Evolutionary conservation across 2,888 invertebrate species (phyloP).

Genomic region (Lottia gigantea): DNA sequence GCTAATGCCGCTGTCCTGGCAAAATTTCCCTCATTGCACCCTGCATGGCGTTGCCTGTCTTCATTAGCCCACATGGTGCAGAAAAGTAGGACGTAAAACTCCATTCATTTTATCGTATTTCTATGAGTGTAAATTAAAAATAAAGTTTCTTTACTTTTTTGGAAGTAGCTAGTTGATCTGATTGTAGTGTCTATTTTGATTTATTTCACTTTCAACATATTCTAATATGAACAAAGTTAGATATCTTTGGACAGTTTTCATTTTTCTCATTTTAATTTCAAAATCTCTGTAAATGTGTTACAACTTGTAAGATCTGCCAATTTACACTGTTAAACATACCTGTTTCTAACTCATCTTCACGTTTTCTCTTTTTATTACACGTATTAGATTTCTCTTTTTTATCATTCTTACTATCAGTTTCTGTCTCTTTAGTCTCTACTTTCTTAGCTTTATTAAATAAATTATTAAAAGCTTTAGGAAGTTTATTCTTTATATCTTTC

Average conservation of each 20-base stretch:
- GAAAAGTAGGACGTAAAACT: too few relatives aligned
- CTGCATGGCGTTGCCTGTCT: too few relatives aligned
- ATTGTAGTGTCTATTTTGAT: too few relatives aligned
- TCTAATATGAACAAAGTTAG: background rate
- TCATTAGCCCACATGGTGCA: too few relatives aligned
- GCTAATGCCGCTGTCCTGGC: too few relatives aligned
- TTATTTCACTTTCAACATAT: too few relatives aligned
- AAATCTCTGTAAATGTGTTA: too few relatives aligned
- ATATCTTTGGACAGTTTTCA: too few relatives aligned
- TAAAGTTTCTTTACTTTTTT: background rate
- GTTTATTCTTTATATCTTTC: conserved; percentile 25
- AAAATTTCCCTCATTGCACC: too few relatives aligned
- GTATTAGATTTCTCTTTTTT: background rate
- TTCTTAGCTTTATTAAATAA: conserved; percentile 46
- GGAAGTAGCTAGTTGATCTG: background rate
- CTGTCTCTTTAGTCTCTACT: conserved; percentile 32
- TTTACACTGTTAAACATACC: conserved; percentile 3
- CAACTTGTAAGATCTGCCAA: background rate
- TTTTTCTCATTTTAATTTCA: too few relatives aligned
- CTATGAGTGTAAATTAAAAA: too few relatives aligned
- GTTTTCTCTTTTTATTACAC: conserved; percentile 16
- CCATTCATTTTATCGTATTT: too few relatives aligned
- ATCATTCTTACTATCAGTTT: conserved; percentile 11
- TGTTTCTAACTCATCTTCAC: conserved; percentile 14
- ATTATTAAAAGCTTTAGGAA: conserved; percentile 50